phyloP scores from a whole-genome alignment of 2,113 vertebrate species.

The Seriola quinqueradiata region DNA sequence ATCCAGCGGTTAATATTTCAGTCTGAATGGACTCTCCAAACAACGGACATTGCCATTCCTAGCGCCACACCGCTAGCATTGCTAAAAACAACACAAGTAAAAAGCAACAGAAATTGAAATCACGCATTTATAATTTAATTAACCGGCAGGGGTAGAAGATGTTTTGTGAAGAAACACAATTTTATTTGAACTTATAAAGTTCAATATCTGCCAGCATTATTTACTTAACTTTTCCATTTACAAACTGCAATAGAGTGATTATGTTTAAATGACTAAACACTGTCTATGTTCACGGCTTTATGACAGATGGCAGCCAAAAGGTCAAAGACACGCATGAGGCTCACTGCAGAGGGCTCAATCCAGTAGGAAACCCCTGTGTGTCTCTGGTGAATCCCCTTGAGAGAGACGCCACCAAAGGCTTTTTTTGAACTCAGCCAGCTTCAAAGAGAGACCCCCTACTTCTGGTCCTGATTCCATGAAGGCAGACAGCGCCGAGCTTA shows the following conservation, averaged over 20 bases:
- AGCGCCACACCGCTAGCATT: too few species aligned
- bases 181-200: background rate
- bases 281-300: slow-evolving; percentile 47
- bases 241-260: slow-evolving; percentile 18
- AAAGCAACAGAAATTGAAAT: too few species aligned
- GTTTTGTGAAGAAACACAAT: background rate
- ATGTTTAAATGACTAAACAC: slow-evolving; percentile 50
- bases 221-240: background rate
- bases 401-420: slow-evolving; percentile 72
- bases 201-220: background rate
- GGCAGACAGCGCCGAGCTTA: slow-evolving; percentile 45
- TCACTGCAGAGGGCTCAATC: slow-evolving; percentile 68
- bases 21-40: too few species aligned
- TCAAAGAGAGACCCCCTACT: slow-evolving; percentile 75
- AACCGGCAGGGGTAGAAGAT: too few species aligned
- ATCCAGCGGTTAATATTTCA: too few species aligned
- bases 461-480: slow-evolving; percentile 53
- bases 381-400: slow-evolving; percentile 54
- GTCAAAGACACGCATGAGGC: slow-evolving; percentile 78
- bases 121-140: too few species aligned
- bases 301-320: slow-evolving; percentile 80
- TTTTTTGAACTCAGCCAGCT: slow-evolving; percentile 81
- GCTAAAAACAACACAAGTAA: too few species aligned
- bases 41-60: too few species aligned
- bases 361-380: slow-evolving; percentile 58